These are phyloP conservation scores for Idaea aversata DNA, from an alignment of 2,888 invertebrate genomes.

Conservation along the genomic window DNA sequence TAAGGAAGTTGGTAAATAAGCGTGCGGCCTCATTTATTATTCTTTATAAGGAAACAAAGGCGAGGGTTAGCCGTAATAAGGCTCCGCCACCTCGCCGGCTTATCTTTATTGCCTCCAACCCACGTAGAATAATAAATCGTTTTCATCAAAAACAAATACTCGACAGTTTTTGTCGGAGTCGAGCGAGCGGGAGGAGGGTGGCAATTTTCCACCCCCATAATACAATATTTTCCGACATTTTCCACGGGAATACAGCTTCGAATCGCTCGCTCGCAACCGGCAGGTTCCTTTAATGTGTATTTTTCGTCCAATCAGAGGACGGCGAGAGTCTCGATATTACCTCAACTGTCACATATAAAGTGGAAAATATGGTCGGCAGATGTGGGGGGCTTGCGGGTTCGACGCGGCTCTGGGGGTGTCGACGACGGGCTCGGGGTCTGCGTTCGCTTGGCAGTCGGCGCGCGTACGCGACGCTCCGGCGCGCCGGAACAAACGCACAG, in stretches of 20 bases:
- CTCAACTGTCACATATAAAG: conserved; percentile 82
- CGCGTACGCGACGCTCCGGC: conserved; percentile 78
- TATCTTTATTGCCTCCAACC: conserved; percentile 81
- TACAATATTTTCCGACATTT: conserved; percentile 81
- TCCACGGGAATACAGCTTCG: conserved; percentile 81
- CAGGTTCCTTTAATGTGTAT: conserved; percentile 81
- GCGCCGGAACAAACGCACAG: conserved; percentile 75
- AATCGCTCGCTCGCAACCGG: conserved; percentile 78
- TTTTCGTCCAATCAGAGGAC: conserved; percentile 81
- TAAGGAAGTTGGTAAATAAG: conserved; percentile 79
- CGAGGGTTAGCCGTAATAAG: conserved; percentile 81
- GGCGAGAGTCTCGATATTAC: conserved; percentile 81
- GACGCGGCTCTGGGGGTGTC: conserved; percentile 29
- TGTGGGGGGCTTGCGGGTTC: conserved; percentile 62
- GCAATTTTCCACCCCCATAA: conserved; percentile 81
- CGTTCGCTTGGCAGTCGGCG: conserved; percentile 62
- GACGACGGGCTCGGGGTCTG: conserved; percentile 32
- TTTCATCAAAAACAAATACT: conserved; percentile 82
- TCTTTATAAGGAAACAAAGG: conserved; percentile 81
- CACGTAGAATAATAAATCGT: conserved; percentile 82
- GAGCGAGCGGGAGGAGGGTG: conserved; percentile 78
- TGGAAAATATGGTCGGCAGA: conserved; percentile 82
- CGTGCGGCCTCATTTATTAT: conserved; percentile 80
- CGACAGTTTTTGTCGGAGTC: conserved; percentile 81
- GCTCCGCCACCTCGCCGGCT: conserved; percentile 80